These are phyloP conservation scores for Lepilemur septentrionalis DNA, from an alignment of 2,797 vertebrate genomes.

Conservation along the genomic window DNA sequence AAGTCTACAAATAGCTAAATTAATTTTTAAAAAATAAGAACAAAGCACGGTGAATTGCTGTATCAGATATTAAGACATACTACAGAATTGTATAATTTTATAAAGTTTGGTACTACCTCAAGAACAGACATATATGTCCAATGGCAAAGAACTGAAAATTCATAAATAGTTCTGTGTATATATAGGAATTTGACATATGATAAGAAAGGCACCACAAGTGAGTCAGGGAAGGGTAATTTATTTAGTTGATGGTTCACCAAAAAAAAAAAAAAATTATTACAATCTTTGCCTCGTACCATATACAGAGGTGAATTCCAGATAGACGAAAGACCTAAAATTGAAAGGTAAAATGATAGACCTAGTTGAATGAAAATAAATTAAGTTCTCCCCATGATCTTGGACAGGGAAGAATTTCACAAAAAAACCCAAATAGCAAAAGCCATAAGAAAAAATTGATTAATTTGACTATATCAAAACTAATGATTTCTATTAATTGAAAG, in stretches of 20 bases:
- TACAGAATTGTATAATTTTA: background rate
- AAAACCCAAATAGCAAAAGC: background rate
- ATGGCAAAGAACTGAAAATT: background rate
- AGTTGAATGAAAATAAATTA: background rate
- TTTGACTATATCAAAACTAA: background rate
- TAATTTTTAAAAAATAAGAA: background rate
- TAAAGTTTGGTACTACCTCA: conserved; percentile 11
- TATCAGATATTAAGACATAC: background rate
- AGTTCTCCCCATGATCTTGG: background rate
- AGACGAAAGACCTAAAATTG: conserved; percentile 3
- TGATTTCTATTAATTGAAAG: background rate
- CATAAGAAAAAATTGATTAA: background rate
- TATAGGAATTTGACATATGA: background rate
- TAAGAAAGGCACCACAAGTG: background rate
- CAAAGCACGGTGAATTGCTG: background rate
- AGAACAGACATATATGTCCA: background rate
- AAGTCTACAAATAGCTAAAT: background rate
- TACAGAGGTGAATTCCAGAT: background rate
- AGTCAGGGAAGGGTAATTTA: background rate
- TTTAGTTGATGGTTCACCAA: background rate
- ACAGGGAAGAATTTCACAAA: background rate
- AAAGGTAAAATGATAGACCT: background rate
- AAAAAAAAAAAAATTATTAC: background rate
- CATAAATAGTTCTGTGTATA: background rate
- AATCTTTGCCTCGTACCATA: background rate